Conservation (phyloP, 2,797 vertebrate genomes). For the Poecilia wingei region DNA sequence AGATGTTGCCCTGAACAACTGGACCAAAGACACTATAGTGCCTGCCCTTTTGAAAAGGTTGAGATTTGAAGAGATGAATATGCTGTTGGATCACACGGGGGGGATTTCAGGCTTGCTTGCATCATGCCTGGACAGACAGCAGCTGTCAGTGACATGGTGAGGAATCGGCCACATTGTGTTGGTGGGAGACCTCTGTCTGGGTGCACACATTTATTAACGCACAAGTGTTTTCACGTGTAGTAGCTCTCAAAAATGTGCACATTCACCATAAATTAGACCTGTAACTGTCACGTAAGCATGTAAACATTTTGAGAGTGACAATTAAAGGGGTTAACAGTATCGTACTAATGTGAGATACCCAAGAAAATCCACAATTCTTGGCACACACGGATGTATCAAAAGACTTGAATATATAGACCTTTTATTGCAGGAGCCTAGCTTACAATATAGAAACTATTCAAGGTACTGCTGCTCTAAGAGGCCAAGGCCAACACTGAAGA, state of each 20-base stretch:
- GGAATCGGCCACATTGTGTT: constrained; percentile 61
- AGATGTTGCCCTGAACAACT: constrained; percentile 39
- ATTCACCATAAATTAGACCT: neutral
- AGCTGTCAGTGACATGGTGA: constrained; percentile 42
- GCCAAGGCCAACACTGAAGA: neutral
- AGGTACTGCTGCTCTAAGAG: neutral
- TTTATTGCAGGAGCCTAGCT: too few relatives aligned
- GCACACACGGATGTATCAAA: too few relatives aligned
- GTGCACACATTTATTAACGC: neutral
- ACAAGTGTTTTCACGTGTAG: neutral
- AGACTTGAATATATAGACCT: too few relatives aligned
- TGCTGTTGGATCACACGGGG: constrained; percentile 48
- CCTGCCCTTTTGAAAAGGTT: constrained; percentile 68
- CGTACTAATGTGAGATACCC: neutral
- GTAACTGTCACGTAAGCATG: too few relatives aligned
- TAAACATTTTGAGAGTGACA: too few relatives aligned
- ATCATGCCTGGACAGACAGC: constrained; percentile 46
- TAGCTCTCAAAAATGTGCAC: neutral
- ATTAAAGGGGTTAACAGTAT: too few relatives aligned
- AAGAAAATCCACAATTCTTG: neutral
- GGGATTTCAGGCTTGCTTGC: constrained; percentile 44
- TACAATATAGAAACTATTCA: too few relatives aligned
- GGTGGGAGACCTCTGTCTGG: constrained; percentile 40
- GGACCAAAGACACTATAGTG: constrained; percentile 43
- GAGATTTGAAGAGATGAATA: constrained; percentile 69